Conservation (phyloP, 64 coral and sea anemone species). For the Stichodactyla mertensii region DNA sequence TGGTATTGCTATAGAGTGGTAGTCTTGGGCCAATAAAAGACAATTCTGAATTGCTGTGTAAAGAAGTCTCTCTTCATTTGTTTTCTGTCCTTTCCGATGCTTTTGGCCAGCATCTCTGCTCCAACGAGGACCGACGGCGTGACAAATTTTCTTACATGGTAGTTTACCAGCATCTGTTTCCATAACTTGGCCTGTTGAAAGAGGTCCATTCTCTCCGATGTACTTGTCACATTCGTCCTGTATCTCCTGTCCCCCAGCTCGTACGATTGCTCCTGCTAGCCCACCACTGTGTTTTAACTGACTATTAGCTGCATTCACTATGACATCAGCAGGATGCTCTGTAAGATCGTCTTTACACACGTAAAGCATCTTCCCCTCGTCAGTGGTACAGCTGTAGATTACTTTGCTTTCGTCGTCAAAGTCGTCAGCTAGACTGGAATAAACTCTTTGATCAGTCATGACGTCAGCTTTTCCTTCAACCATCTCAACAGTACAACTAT, state of each 20-base stretch:
- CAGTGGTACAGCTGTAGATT: slow-evolving; percentile 42
- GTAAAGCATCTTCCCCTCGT: slow-evolving; percentile 32
- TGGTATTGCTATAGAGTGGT: slow-evolving; percentile 49
- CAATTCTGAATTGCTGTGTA: slow-evolving; percentile 4
- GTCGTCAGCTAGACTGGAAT: not conserved
- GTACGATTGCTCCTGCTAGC: slow-evolving; percentile 14
- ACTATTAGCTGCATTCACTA: slow-evolving; percentile 60
- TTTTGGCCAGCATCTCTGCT: not conserved
- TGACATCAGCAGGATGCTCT: slow-evolving; percentile 19
- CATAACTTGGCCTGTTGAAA: not conserved
- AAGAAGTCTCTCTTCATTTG: slow-evolving; percentile 24
- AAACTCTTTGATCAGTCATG: not conserved
- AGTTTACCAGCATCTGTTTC: slow-evolving; percentile 31
- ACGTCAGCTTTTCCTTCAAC: not conserved
- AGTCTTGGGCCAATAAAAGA: not conserved
- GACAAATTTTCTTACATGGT: slow-evolving; percentile 53
- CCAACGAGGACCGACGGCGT: slow-evolving; percentile 49
- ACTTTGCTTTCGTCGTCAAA: not conserved
- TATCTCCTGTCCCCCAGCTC: slow-evolving; percentile 41
- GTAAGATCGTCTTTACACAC: slow-evolving; percentile 57
- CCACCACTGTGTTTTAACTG: slow-evolving; percentile 19
- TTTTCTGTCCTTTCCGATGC: not conserved
- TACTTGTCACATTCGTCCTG: not conserved
- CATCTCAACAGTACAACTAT: slow-evolving; percentile 13
- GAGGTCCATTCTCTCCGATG: not conserved